Conservation (phyloP, 1,140 invertebrate species). For the Drosophila triauraria region DNA sequence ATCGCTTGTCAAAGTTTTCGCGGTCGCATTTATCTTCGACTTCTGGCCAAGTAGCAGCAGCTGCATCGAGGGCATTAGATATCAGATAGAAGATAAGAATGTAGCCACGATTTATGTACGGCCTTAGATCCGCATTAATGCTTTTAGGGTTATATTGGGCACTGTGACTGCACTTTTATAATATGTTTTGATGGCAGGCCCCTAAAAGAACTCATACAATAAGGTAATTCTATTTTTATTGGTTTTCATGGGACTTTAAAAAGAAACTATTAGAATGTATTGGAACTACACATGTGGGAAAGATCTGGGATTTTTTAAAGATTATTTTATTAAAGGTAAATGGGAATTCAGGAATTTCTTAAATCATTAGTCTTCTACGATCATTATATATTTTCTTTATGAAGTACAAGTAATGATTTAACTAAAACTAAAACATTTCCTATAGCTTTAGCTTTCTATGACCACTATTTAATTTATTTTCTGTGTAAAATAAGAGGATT, state of each 20-base stretch:
- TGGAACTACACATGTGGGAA: too few species aligned
- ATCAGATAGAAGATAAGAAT: slow-evolving; percentile 41
- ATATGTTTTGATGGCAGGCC: slow-evolving; percentile 13
- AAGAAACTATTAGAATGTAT: too few species aligned
- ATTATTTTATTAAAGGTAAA: background rate
- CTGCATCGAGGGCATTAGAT: slow-evolving; percentile 48
- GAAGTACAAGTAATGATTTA: too few species aligned
- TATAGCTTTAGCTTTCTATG: too few species aligned
- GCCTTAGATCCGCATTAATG: background rate
- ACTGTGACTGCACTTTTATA: background rate
- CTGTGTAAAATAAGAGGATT: too few species aligned
- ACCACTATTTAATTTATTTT: too few species aligned
- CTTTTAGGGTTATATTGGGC: slow-evolving; percentile 18
- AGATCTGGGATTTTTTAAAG: background rate
- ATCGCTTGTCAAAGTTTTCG: slow-evolving; percentile 82
- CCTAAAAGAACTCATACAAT: background rate
- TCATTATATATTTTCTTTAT: background rate
- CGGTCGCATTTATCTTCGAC: slow-evolving; percentile 74
- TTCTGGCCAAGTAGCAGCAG: slow-evolving; percentile 29
- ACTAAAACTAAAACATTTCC: too few species aligned
- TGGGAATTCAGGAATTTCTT: background rate
- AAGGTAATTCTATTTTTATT: background rate
- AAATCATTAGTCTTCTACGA: too few species aligned
- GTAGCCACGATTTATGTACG: slow-evolving; percentile 30
- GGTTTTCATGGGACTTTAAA: background rate